Percentiles rank a stretch among this genome's conserved stretches.
phyloP scores from a whole-genome alignment of 2,797 vertebrate genomes.

The Sebastes diploproa region DNA sequence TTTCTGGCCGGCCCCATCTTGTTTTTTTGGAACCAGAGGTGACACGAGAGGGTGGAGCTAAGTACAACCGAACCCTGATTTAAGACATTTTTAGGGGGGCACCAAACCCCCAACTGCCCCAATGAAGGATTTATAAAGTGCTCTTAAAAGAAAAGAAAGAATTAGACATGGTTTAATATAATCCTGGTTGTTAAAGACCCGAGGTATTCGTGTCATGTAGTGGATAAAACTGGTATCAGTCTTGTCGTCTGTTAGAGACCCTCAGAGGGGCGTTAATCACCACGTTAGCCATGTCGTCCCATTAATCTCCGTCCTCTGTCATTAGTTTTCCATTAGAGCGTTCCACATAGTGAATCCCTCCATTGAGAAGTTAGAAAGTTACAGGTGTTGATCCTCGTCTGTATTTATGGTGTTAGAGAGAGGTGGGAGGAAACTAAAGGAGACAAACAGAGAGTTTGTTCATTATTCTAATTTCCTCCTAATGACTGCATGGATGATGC shows the following conservation, averaged over 20 bases:
- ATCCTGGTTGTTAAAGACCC: not conserved
- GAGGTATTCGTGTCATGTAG: not conserved
- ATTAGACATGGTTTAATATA: not conserved
- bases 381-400: slow-evolving; percentile 10
- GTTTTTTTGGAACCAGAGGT: too few relatives aligned
- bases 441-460: slow-evolving; percentile 54
- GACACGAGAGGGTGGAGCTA: too few relatives aligned
- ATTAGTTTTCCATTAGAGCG: not conserved
- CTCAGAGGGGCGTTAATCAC: not conserved
- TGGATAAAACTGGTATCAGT: not conserved
- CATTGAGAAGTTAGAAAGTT: not conserved
- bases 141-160: not conserved
- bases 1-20: too few relatives aligned
- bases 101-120: too few relatives aligned
- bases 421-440: slow-evolving; percentile 22
- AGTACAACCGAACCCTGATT: too few relatives aligned
- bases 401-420: slow-evolving; percentile 5
- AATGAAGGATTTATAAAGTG: not conserved
- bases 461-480: slow-evolving; percentile 64
- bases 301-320: not conserved
- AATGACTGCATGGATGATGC: slow-evolving; percentile 59
- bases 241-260: not conserved
- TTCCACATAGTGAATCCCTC: not conserved
- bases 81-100: too few relatives aligned
- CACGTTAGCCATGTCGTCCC: not conserved